phyloP scores from a whole-genome alignment of 2,797 vertebrate genomes.

The Mormyrus proboscirostris region DNA sequence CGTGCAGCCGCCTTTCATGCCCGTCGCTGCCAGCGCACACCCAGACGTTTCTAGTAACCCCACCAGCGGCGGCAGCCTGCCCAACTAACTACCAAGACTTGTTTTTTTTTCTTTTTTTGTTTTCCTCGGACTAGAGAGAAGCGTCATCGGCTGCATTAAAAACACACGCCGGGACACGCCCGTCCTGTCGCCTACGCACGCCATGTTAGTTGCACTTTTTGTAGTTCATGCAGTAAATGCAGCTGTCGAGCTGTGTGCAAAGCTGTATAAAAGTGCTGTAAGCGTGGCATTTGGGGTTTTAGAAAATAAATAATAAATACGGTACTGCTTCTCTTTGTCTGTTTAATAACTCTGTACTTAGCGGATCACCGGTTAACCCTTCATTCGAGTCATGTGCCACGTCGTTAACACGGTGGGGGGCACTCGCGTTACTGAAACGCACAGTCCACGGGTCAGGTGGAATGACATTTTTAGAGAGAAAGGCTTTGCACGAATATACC shows the following conservation, averaged over 20 bases:
- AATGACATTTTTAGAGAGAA: not conserved
- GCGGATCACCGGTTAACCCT: not conserved
- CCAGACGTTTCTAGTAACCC: not conserved
- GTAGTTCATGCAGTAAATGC: not conserved
- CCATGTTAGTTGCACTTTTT: slow-evolving; percentile 4
- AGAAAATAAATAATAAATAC: not conserved
- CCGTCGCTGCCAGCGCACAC: not conserved
- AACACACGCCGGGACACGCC: slow-evolving; percentile 24
- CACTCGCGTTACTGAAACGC: not conserved
- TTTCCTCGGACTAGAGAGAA: not conserved
- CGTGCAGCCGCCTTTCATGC: not conserved
- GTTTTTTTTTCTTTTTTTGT: not conserved
- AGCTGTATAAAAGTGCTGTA: not conserved
- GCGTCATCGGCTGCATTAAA: slow-evolving; percentile 24
- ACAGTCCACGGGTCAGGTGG: not conserved
- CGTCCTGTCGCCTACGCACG: not conserved
- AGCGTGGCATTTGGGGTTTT: not conserved
- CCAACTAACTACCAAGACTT: slow-evolving; percentile 5
- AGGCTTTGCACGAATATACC: not conserved
- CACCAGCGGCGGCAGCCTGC: not conserved
- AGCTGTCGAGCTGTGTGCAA: not conserved
- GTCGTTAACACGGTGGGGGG: not conserved
- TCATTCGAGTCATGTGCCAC: not conserved
- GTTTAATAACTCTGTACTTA: not conserved
- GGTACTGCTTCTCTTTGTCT: not conserved